Conservation (phyloP, 2,888 invertebrate species). For the Tortrix viridana region DNA sequence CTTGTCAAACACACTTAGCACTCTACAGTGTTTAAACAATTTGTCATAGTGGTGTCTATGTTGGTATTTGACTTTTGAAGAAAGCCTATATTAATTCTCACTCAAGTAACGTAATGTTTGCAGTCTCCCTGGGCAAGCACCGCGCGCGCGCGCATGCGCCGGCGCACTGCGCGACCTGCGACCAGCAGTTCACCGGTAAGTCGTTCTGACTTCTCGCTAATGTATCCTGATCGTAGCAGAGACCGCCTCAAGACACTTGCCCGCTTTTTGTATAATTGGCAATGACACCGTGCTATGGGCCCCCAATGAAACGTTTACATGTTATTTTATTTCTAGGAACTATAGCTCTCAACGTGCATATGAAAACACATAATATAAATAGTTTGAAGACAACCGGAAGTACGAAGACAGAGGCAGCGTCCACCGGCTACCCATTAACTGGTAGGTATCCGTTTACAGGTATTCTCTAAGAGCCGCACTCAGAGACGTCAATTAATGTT, state of each 20-base stretch:
- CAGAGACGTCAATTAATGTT: no score
- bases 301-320: no score
- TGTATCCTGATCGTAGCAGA: no score
- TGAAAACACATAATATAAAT: conserved; percentile 3
- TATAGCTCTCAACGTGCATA: conserved; percentile 1
- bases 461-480: no score
- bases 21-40: no score
- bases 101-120: not conserved
- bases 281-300: no score
- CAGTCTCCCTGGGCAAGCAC: conserved; percentile 12
- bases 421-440: not conserved
- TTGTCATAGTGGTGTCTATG: no score
- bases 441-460: not conserved
- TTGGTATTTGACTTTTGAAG: no score
- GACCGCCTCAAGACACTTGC: no score
- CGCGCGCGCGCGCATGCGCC: not conserved
- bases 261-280: no score
- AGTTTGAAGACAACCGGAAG: not conserved
- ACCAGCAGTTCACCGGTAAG: conserved; percentile 14
- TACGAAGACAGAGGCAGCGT: not conserved
- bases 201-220: not conserved
- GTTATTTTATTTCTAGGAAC: conserved; percentile 19
- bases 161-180: conserved; percentile 1
- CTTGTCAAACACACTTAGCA: no score
- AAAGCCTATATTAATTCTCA: no score